phyloP scores from a whole-genome alignment of 2,113 vertebrate genomes.

The Mastomys natalensis region DNA sequence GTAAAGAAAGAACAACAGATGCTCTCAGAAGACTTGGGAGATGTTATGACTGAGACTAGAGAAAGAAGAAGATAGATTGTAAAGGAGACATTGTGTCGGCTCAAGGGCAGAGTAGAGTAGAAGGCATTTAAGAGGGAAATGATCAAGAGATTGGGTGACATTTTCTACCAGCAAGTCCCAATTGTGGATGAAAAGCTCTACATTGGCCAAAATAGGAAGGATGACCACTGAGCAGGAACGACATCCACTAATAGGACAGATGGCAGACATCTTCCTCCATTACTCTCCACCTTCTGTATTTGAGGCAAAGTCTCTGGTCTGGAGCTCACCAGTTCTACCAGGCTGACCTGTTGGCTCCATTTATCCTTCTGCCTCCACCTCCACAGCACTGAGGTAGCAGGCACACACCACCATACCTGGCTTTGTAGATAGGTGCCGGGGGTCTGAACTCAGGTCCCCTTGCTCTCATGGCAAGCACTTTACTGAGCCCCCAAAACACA shows the following conservation, averaged over 20 bases:
- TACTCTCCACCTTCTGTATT: background rate
- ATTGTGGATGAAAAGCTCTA: background rate
- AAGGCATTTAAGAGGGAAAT: background rate
- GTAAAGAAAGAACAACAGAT: background rate
- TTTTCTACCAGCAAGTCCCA: background rate
- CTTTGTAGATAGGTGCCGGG: background rate
- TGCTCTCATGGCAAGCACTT: no score
- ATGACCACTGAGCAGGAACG: background rate
- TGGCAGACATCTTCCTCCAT: background rate
- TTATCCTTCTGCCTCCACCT: background rate
- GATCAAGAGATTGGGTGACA: background rate
- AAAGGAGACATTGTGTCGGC: background rate
- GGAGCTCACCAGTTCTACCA: background rate
- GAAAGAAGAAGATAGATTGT: background rate
- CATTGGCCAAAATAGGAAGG: background rate
- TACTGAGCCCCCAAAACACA: background rate
- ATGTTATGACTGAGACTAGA: background rate
- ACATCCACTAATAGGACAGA: background rate
- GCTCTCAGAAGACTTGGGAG: background rate
- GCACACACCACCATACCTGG: no score
- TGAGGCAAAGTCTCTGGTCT: background rate
- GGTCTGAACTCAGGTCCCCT: background rate
- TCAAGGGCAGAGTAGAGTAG: background rate
- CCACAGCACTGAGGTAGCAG: background rate
- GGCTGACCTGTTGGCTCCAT: background rate